A percentile compares a stretch with the other conserved stretches of the same genome.
Evolutionary conservation across 2,888 invertebrate genomes (phyloP).

Genomic region (Lottia scabra): DNA sequence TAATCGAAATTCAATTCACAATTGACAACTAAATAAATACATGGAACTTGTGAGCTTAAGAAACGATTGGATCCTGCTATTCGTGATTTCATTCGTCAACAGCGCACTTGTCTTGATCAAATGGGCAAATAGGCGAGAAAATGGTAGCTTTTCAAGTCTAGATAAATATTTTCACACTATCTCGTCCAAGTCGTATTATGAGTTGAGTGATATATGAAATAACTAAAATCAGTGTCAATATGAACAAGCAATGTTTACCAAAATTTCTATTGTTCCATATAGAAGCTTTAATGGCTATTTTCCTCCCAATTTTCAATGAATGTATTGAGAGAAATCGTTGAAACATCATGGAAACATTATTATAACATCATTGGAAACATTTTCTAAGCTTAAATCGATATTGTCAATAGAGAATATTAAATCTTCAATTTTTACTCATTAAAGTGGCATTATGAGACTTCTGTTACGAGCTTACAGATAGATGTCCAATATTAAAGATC

Average conservation of each 20-base stretch:
- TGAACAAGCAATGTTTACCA: not conserved
- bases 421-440: no score
- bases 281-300: not conserved
- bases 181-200: not conserved
- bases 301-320: not conserved
- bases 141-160: not conserved
- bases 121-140: constrained; percentile 2
- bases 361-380: not conserved
- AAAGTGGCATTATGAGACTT: no score
- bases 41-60: not conserved
- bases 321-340: not conserved
- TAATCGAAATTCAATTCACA: constrained; percentile 4
- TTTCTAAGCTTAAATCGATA: not conserved
- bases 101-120: constrained; percentile 1
- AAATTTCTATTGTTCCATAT: not conserved
- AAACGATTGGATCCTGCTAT: not conserved
- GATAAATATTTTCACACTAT: not conserved
- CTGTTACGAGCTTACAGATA: no score
- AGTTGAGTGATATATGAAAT: constrained; percentile 4
- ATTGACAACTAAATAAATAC: not conserved
- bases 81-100: not conserved
- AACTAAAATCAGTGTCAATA: not conserved
- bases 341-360: not conserved
- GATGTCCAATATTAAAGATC: no score
- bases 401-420: no score